Evolutionary conservation across 2,113 vertebrate genomes (phyloP).

Genomic region (Syrrhaptes paradoxus): DNA sequence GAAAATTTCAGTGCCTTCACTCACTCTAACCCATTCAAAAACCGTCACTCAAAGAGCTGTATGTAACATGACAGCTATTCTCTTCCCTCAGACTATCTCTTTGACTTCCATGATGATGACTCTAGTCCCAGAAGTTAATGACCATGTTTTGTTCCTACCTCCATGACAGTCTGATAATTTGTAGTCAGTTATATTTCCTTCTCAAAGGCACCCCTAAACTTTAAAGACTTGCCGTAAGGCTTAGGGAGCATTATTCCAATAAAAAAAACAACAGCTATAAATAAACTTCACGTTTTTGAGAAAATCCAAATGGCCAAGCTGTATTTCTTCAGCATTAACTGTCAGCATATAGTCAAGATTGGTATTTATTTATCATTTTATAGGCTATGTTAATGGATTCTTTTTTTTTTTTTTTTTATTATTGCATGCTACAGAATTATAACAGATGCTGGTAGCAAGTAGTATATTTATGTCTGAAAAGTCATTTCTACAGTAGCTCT

Average conservation of each 20-base stretch:
- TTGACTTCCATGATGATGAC: neutral
- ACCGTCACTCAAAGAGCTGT: slow-evolving; percentile 16
- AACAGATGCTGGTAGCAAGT: neutral
- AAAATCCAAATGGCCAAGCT: neutral
- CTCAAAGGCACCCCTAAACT: neutral
- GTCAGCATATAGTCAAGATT: neutral
- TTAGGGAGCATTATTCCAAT: neutral
- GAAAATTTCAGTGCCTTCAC: slow-evolving; percentile 1
- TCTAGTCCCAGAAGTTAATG: neutral
- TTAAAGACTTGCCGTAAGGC: neutral
- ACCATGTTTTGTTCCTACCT: neutral
- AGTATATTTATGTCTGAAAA: neutral
- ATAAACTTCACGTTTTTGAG: neutral
- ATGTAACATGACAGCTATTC: neutral
- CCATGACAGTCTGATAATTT: neutral
- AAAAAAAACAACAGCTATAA: neutral
- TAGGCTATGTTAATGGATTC: neutral
- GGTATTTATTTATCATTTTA: neutral
- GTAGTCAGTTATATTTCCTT: neutral
- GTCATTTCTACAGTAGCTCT: neutral
- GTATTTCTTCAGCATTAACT: neutral
- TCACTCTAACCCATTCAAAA: neutral
- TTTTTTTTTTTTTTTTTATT: neutral
- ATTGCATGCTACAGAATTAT: neutral
- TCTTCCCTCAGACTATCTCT: neutral